Conservation (phyloP, 2,797 vertebrate species). For the Lithobates sylvaticus region DNA sequence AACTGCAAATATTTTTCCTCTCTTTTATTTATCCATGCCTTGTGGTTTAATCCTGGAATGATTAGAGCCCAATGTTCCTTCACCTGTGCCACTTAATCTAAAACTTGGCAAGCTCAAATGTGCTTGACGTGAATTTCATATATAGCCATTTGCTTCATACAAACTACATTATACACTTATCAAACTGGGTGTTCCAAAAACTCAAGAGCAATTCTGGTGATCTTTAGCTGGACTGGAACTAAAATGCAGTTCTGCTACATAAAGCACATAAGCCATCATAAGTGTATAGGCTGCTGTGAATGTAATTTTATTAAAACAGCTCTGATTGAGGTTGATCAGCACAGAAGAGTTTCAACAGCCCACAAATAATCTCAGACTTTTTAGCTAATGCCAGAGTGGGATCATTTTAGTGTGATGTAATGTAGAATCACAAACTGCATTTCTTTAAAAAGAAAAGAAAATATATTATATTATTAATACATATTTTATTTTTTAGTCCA, state of each 20-base stretch:
- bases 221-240: slow-evolving; percentile 5
- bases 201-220: slow-evolving; percentile 4
- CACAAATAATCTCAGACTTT: too few species aligned
- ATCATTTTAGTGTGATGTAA: background rate
- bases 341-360: too few species aligned
- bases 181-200: slow-evolving; percentile 47
- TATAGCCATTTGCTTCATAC: slow-evolving; percentile 52
- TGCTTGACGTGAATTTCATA: slow-evolving; percentile 34
- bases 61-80: slow-evolving; percentile 49
- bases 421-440: too few species aligned
- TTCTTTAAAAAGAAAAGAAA: too few species aligned
- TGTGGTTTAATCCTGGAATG: slow-evolving; percentile 28
- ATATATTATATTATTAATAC: too few species aligned
- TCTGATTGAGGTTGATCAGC: background rate
- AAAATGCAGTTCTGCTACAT: background rate
- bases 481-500: too few species aligned
- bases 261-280: background rate
- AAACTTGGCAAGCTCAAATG: slow-evolving; percentile 54
- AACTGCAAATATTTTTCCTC: slow-evolving; percentile 35
- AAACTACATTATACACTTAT: slow-evolving; percentile 57
- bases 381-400: background rate
- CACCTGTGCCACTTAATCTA: slow-evolving; percentile 61
- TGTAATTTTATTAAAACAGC: too few species aligned
- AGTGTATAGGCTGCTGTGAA: too few species aligned
- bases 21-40: slow-evolving; percentile 35